A percentile compares a stretch with the other conserved stretches of the same genome.
These are phyloP conservation scores for Cherax quadricarinatus DNA, from an alignment of 1,140 invertebrate species.

Conservation along the genomic window DNA sequence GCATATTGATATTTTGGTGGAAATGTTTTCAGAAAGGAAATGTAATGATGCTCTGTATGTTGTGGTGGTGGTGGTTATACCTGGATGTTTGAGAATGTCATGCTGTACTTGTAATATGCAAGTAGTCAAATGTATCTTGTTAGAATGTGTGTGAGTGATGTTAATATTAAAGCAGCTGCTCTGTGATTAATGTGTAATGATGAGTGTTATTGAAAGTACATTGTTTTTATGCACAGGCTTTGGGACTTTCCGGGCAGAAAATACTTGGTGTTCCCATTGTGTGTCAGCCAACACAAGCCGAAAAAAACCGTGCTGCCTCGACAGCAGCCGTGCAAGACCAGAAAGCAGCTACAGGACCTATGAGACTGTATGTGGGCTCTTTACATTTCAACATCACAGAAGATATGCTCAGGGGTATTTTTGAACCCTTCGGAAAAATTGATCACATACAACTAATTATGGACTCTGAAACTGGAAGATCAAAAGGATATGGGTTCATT, in stretches of 20 bases:
- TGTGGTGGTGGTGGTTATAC: no score
- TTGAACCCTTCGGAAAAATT: slow-evolving; percentile 99
- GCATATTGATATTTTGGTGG: no score
- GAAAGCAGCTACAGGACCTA: slow-evolving; percentile 85
- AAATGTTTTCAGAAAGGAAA: no score
- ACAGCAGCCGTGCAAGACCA: slow-evolving; percentile 67
- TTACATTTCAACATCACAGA: slow-evolving; percentile 99
- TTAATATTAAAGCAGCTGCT: no score
- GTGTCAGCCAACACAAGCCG: slow-evolving; percentile 96
- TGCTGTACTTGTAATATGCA: no score
- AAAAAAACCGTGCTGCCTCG: slow-evolving; percentile 94
- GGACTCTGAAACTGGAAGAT: slow-evolving; percentile 95
- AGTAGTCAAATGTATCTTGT: no score
- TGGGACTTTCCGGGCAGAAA: slow-evolving; percentile 97
- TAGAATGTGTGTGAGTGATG: no score
- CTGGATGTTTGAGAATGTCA: no score
- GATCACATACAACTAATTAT: slow-evolving; percentile 97
- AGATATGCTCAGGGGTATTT: slow-evolving; percentile 98
- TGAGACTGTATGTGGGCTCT: slow-evolving; percentile 97
- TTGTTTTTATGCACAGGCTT: slow-evolving; percentile 83
- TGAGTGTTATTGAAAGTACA: no score
- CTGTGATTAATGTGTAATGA: no score
- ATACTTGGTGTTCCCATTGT: slow-evolving; percentile 98
- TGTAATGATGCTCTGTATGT: no score
- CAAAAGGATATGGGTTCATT: slow-evolving; percentile 98